Base-by-base conservation (phyloP, 2,888 invertebrate genomes). In the Ochlodes sylvanus region DNA sequence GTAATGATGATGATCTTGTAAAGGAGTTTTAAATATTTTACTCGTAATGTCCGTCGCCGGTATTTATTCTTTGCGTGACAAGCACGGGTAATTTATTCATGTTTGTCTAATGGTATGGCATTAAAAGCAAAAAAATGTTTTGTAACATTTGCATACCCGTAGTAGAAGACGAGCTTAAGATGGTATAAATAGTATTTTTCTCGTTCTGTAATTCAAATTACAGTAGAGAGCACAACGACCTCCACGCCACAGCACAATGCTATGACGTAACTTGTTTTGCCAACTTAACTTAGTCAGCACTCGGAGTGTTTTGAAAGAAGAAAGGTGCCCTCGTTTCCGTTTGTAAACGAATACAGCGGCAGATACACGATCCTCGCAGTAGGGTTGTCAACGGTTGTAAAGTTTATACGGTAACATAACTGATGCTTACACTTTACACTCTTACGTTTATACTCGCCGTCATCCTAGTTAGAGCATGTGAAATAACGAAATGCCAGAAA, bases 251-350 rank as follows among this genome's bases (percentile, higher is more conserved):
- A 70, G 69, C 14, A 21, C 42, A 32, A 27, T 69, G 68, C 67
- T 75, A 73, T 89, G 87, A 89, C 88, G 88, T 84, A 90, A 89
- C 79, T 83, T 88, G 90, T 90, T 91, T 90, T 89, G 87, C 84
- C 78, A 79, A 85, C 83, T 80, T 79, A 77, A 83, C 85, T 88
- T 87, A 88, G 85, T 90, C 86, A 86, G 81, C 81, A 74, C 78
- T 81, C 66, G 14, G 77, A 80, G 78, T 85, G 84, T 90, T 87
- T 90, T 86, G 84, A 85, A 89, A 90, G 84, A 85, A 87, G 84
- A 84, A 86, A 85, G 84, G 82, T 86, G 87, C 81, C 88, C 88
- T 80, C 86, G 82, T 85, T 87, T 85, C 77, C 79, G 76, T 80
- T 79, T 79, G 87, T 87, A 89, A 89, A 89, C 85, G 89, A 86